These are phyloP conservation scores for Actinostola sp. DNA, from an alignment of 92 coral and sea anemone genomes.

Conservation along the genomic window DNA sequence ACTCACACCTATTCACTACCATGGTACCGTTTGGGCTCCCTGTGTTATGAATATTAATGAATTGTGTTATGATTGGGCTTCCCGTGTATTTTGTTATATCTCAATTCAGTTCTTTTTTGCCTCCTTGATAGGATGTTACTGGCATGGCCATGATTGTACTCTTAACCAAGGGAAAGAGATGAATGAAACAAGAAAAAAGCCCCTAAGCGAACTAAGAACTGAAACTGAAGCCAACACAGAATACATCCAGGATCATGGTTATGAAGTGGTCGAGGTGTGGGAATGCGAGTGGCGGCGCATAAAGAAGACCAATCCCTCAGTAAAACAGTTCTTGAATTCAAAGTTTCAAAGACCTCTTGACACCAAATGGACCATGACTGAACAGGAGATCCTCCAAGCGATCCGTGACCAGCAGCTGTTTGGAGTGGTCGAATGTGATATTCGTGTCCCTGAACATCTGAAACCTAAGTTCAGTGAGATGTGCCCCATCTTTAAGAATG, in stretches of 20 bases:
- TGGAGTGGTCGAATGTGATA: conserved; percentile 53
- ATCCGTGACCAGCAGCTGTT: conserved; percentile 26
- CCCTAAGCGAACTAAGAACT: conserved; percentile 6
- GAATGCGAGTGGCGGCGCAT: conserved; percentile 31
- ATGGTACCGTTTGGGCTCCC: too few relatives aligned
- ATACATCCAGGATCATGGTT: conserved; percentile 23
- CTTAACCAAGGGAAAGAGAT: not conserved
- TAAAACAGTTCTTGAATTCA: conserved; percentile 18
- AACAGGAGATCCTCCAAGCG: conserved; percentile 22
- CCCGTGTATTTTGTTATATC: too few relatives aligned
- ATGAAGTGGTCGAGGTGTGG: conserved; percentile 18
- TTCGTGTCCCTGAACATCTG: conserved; percentile 39
- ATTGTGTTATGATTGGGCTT: too few relatives aligned
- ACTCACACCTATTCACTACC: too few relatives aligned
- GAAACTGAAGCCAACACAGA: conserved; percentile 15
- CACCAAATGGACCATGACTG: not conserved
- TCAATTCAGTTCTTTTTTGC: not conserved
- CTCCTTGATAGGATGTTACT: conserved; percentile 14
- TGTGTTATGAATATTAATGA: too few relatives aligned
- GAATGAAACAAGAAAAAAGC: conserved; percentile 5
- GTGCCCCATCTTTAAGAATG: conserved; percentile 49
- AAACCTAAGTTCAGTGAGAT: conserved; percentile 24
- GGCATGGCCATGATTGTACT: conserved; percentile 33
- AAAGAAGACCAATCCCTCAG: conserved; percentile 7
- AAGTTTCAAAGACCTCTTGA: conserved; percentile 38